Evolutionary conservation across 2,888 invertebrate genomes (phyloP).

Genomic region (Nymphalis c-album): DNA sequence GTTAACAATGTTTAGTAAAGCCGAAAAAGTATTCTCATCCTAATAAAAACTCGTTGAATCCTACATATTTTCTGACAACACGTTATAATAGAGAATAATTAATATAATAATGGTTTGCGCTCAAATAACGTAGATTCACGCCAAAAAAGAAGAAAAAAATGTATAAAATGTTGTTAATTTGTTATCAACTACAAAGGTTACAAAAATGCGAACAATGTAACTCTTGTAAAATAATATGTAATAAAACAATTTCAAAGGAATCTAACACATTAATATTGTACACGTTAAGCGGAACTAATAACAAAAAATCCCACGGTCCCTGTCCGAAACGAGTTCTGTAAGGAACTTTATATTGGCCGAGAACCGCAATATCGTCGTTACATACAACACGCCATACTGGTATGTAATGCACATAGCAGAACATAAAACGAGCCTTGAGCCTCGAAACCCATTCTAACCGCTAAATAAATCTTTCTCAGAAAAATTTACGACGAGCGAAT

Average conservation of each 20-base stretch:
- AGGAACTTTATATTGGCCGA: constrained; percentile 46
- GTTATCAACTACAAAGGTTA: background rate
- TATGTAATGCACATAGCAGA: constrained; percentile 35
- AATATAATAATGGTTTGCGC: no score
- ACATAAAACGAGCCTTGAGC: constrained; percentile 25
- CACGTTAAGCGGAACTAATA: constrained; percentile 58
- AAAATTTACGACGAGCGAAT: background rate
- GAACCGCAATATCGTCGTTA: constrained; percentile 35
- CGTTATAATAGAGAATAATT: no score
- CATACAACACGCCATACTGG: constrained; percentile 24
- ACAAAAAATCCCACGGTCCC: constrained; percentile 62
- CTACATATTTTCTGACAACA: no score
- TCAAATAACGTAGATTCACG: no score
- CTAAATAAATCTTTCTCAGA: background rate
- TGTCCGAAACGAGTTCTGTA: constrained; percentile 60
- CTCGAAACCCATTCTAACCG: constrained; percentile 7
- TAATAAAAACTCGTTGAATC: no score
- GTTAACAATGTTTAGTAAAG: no score
- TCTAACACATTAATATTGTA: background rate
- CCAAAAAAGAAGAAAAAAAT: no score
- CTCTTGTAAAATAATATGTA: background rate
- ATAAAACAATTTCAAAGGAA: background rate
- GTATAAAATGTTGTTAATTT: background rate
- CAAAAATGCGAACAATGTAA: background rate
- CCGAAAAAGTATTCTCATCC: no score